These are phyloP conservation scores for Chelonus insularis DNA, from an alignment of 1,140 invertebrate species.

Conservation along the genomic window DNA sequence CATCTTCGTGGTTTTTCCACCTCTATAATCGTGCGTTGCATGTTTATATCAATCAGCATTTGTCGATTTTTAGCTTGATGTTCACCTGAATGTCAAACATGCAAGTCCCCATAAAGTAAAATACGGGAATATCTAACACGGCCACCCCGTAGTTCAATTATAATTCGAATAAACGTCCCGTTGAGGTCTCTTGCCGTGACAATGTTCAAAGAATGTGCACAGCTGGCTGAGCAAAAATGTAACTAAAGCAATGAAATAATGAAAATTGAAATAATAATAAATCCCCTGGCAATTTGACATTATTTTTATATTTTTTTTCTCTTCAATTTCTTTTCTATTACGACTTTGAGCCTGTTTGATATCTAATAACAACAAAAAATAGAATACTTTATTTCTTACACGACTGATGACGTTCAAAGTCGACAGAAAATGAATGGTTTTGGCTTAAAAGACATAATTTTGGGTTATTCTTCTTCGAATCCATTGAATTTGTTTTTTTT, in stretches of 20 bases:
- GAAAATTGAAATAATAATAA: not conserved
- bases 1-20: no score
- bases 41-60: not conserved
- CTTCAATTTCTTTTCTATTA: not conserved
- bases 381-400: no score
- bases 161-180: slow-evolving; percentile 38
- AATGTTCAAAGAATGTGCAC: slow-evolving; percentile 32
- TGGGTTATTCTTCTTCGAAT: no score
- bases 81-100: not conserved
- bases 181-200: slow-evolving; percentile 26
- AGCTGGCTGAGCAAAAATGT: slow-evolving; percentile 20
- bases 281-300: not conserved
- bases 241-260: slow-evolving; percentile 38
- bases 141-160: slow-evolving; percentile 35
- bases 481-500: no score
- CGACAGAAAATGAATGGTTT: no score
- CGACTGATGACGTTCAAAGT: no score
- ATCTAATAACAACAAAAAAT: no score
- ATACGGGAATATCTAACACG: not conserved
- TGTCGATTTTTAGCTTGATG: not conserved
- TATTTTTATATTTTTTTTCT: slow-evolving; percentile 6
- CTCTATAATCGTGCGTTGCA: not conserved
- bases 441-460: no score
- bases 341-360: not conserved
- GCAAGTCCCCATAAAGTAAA: not conserved